A percentile compares a stretch with the other conserved stretches of the same genome.
phyloP scores from a whole-genome alignment of 2,888 invertebrate genomes.

The Pheosia gnoma region DNA sequence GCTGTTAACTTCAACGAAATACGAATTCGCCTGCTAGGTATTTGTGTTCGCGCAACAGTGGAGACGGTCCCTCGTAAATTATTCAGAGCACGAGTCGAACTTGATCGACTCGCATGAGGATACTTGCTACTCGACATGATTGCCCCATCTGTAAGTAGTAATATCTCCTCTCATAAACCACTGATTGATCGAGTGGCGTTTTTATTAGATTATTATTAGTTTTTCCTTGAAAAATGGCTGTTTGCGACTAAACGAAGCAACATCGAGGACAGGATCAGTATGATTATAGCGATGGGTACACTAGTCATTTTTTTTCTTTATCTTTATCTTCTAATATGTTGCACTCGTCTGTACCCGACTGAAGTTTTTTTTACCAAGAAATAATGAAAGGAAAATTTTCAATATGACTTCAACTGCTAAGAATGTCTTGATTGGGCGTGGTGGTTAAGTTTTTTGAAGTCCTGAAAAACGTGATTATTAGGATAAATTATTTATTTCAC shows the following conservation, averaged over 20 bases:
- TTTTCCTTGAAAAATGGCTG: not conserved
- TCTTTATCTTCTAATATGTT: too few species aligned
- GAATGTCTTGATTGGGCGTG: too few species aligned
- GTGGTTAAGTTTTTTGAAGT: too few species aligned
- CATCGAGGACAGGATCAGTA: not conserved
- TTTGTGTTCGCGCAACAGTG: not conserved
- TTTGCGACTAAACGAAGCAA: not conserved
- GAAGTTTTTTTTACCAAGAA: too few species aligned
- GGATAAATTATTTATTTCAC: too few species aligned
- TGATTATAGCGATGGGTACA: not conserved
- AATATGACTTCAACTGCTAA: too few species aligned
- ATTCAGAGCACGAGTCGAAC: conserved; percentile 31
- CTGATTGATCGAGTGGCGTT: not conserved
- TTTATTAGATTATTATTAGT: conserved; percentile 1
- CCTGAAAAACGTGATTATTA: too few species aligned
- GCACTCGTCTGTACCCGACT: too few species aligned
- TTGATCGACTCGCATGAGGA: conserved; percentile 8
- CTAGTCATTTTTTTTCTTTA: too few species aligned
- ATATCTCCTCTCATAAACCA: not conserved
- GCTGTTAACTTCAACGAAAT: not conserved
- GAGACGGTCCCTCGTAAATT: conserved; percentile 16
- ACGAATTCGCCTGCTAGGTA: not conserved
- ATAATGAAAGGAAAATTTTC: too few species aligned
- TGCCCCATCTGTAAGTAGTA: not conserved
- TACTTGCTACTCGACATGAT: conserved; percentile 3